These are phyloP conservation scores for Pedicia rivosa DNA, from an alignment of 2,888 invertebrate genomes.

Conservation along the genomic window DNA sequence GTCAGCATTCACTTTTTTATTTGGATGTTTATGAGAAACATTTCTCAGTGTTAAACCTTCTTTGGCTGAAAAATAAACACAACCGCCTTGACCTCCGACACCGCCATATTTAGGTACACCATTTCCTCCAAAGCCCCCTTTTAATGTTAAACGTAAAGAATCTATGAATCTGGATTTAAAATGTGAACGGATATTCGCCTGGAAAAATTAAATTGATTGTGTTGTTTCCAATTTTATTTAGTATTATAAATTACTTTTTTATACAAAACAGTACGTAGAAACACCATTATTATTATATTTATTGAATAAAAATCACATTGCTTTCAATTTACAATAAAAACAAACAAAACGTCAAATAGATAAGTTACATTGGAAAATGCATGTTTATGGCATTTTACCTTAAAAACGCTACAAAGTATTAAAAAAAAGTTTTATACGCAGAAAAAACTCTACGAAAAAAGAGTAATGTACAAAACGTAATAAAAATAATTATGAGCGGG, in stretches of 20 bases:
- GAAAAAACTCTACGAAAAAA: too few species aligned
- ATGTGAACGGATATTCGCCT: conserved; percentile 17
- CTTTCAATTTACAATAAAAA: too few species aligned
- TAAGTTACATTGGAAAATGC: too few species aligned
- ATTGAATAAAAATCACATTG: too few species aligned
- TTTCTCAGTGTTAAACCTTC: conserved; percentile 40
- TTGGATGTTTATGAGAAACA: conserved; percentile 36
- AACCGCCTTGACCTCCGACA: conserved; percentile 81
- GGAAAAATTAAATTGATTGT: neutral
- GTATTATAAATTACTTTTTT: neutral
- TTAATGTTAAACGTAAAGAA: conserved; percentile 58
- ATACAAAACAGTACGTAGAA: too few species aligned
- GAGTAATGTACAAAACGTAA: too few species aligned
- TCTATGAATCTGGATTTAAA: conserved; percentile 50
- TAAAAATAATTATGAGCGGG: too few species aligned
- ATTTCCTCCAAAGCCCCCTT: conserved; percentile 65
- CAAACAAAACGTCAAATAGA: too few species aligned
- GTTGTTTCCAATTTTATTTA: neutral
- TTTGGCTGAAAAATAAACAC: conserved; percentile 55
- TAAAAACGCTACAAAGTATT: too few species aligned
- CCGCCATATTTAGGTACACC: conserved; percentile 69
- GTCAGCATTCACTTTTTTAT: conserved; percentile 45
- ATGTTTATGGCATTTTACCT: too few species aligned
- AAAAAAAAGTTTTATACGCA: too few species aligned
- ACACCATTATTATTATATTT: too few species aligned